phyloP scores from a whole-genome alignment of 2,888 invertebrate genomes.

The Ormyrus nitidulus region DNA sequence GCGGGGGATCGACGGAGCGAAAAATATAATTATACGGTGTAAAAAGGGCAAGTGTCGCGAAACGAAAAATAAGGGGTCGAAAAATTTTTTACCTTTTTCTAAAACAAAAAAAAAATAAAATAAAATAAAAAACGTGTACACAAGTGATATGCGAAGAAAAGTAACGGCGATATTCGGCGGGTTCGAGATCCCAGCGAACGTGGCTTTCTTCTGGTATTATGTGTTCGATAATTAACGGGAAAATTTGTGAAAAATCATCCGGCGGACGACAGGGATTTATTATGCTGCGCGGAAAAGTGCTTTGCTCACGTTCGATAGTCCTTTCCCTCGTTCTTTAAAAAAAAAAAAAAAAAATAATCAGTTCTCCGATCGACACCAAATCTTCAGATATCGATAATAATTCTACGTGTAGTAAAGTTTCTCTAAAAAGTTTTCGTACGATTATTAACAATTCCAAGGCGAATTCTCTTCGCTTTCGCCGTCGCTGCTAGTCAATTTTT shows the following conservation, averaged over 20 bases:
- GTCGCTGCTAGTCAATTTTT: slow-evolving; percentile 24
- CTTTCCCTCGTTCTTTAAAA: slow-evolving; percentile 20
- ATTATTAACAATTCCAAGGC: not conserved
- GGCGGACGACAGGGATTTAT: slow-evolving; percentile 26
- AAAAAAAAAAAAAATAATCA: slow-evolving; percentile 6
- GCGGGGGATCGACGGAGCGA: not conserved
- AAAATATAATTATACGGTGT: slow-evolving; percentile 18
- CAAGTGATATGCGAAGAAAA: slow-evolving; percentile 26
- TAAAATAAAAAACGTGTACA: not conserved
- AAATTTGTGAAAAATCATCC: slow-evolving; percentile 7
- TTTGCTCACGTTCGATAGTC: slow-evolving; percentile 53
- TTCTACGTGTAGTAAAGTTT: no score
- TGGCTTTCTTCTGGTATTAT: slow-evolving; percentile 31
- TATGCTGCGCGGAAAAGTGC: slow-evolving; percentile 39
- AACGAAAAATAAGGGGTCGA: slow-evolving; percentile 45
- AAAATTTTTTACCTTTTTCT: slow-evolving; percentile 53
- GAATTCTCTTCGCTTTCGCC: slow-evolving; percentile 36
- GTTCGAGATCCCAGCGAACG: slow-evolving; percentile 24
- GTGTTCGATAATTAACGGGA: slow-evolving; percentile 37
- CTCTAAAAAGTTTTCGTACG: no score
- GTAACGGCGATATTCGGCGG: slow-evolving; percentile 28
- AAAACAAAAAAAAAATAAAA: slow-evolving; percentile 29
- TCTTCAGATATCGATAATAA: no score
- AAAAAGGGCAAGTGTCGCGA: slow-evolving; percentile 34
- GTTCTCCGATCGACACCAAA: not conserved